Base-by-base conservation (phyloP, 1,140 invertebrate species). In the Atta colombica region DNA sequence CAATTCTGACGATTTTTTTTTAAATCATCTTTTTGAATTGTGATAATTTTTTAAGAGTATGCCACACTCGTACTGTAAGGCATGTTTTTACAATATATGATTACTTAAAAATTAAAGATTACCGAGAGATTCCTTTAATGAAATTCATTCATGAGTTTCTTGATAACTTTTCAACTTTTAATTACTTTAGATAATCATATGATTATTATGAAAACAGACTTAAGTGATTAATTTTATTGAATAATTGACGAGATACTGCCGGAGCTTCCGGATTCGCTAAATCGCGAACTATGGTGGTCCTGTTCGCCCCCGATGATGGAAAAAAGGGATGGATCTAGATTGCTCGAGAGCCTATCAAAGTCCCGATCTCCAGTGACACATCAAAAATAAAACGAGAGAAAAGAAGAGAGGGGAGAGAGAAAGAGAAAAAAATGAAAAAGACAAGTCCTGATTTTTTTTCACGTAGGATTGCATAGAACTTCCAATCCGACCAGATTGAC, bases 371-470 rank as follows among this genome's bases (percentile, higher is more conserved):
- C 45, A 28, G 7, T 39, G 25, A 65, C 75, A n/a, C 28, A 16
- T n/a, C 39, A 45, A 49, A 78, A 78, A 78, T 53, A 78, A 66
- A 77, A 66, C 14, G 8, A 68, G 35, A 2, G 25, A 66, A 1
- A 4, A 4, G 6, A 10, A 8, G 31, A 5, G 31, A 7, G 7
- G 12, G 7, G 1, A 4, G 2, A 18, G 14, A 7, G 0, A n/a
- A 18, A 35, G 0, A 5, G 16, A 21, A 5, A n/a, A 6, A 58
- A 58, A 6, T 16, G 12, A 66, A 4, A 51, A 65, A 35, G 12
- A 10, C 10, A n/a, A 77, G 58, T 80, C 5, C 25, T 39, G 35
- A 3, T 14, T 45, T 45, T 60, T 60, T 45, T 49, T 10, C 28
- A 4, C 2, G 0, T 49, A 28, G 35, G 35, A 39, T 7, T 39